Base-by-base conservation (phyloP, 2,888 invertebrate species). In the Folsomia candida region DNA sequence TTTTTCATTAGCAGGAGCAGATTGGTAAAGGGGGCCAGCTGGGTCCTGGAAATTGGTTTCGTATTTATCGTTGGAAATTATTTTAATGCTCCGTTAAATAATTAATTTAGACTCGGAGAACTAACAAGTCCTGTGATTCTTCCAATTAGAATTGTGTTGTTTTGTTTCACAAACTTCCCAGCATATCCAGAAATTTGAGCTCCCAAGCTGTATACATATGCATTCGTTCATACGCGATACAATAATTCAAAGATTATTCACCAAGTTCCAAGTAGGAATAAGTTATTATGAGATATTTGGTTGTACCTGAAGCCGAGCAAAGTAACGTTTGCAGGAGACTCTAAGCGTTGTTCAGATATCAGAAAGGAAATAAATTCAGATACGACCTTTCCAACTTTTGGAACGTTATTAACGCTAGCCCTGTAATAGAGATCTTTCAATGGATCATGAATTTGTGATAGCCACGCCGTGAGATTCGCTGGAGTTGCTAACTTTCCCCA, bases 401-500 rank as follows among this genome's bases (percentile, higher is more conserved):
- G 76, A 29, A 73, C 76, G 64, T 76, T 73, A n/a, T 24, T 25
- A 20, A 76, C 73, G 9, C 73, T 71, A n/a, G 59, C 66, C 47
- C 72, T 69, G 54, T 76, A 76, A 54, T 54, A 71, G 11, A 70
- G 68, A 59, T 76, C 70, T 57, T 54, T 69, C 9, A 65, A 60
- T 37, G 67, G 18, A n/a, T 76, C 73, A 28, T 73, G 69, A 25
- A 70, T 58, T 18, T 62, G 71, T 26, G 57, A 62, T 6, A 20
- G 2, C 65, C 65, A 51, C 3, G 51, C 68, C 18, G 76, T 70
- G 3, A 28, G 37, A 24, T 73, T 71, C 20, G 70, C 68, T 26
- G 76, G 73, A 18, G 70, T 70, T 0, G 72, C 68, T 60, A 76
- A 24, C 28, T 63, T 68, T 20, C 76, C 76, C 76, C 76, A 76